Percentiles rank a stretch among this genome's conserved stretches.
Evolutionary conservation across 2,113 vertebrate species (phyloP).

Genomic region (Callopanchax toddi): DNA sequence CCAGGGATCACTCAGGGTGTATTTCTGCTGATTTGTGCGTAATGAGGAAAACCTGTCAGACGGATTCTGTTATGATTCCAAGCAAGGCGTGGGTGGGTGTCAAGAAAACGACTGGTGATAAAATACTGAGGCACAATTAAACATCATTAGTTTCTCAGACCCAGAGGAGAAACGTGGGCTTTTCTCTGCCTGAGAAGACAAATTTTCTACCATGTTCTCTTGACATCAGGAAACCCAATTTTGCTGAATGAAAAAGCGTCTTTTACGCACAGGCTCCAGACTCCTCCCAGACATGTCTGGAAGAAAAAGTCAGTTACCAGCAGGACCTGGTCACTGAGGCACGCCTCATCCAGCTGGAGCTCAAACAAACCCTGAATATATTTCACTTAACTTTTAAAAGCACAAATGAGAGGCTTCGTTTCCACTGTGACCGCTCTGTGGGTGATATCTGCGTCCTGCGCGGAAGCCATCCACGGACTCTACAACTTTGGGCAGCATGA

Average conservation of each 20-base stretch:
- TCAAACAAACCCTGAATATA: neutral
- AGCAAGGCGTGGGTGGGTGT: conserved; percentile 21
- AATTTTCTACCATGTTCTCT: conserved; percentile 33
- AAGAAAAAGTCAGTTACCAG: conserved; percentile 63
- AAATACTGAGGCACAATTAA: conserved; percentile 50
- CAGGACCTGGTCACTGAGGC: conserved; percentile 38
- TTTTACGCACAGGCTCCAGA: conserved; percentile 42
- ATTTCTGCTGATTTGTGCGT: conserved; percentile 51
- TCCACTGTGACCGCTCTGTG: conserved; percentile 54
- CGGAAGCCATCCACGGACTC: conserved; percentile 83
- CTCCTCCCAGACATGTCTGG: conserved; percentile 70
- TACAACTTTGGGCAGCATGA: conserved; percentile 90
- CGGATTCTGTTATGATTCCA: conserved; percentile 50
- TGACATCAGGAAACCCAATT: conserved; percentile 39
- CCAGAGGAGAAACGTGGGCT: conserved; percentile 8
- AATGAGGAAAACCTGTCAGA: conserved; percentile 60
- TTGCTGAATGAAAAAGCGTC: conserved; percentile 29
- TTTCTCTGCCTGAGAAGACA: conserved; percentile 11
- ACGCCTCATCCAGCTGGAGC: conserved; percentile 42
- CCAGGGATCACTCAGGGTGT: conserved; percentile 43
- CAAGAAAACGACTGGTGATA: conserved; percentile 39
- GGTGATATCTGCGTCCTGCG: conserved; percentile 76
- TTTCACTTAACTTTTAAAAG: conserved; percentile 22
- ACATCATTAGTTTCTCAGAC: conserved; percentile 23
- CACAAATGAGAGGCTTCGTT: conserved; percentile 55